A percentile compares a stretch with the other conserved stretches of the same genome.
These are phyloP conservation scores for Beaufortia kweichowensis DNA, from an alignment of 2,113 vertebrate genomes.

Conservation along the genomic window DNA sequence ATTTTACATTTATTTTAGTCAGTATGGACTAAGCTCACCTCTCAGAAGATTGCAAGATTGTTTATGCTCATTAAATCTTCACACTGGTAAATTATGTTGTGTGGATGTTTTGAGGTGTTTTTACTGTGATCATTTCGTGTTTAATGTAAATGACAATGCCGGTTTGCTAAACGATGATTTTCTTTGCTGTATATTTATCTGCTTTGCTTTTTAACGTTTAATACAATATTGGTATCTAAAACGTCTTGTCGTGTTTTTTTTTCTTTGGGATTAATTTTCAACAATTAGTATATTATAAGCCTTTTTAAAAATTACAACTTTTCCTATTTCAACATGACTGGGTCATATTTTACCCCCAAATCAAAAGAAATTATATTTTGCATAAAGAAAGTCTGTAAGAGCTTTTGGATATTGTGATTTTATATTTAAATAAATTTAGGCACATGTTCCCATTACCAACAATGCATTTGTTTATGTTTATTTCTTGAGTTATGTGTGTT, in stretches of 20 bases:
- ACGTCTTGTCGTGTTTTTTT: neutral
- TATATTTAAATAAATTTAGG: neutral
- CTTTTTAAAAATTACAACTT: neutral
- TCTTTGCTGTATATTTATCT: neutral
- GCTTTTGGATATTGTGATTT: neutral
- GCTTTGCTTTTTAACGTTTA: neutral
- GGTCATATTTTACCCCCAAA: neutral
- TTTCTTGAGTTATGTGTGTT: too few relatives aligned
- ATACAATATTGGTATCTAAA: neutral
- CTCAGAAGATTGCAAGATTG: slow-evolving; percentile 20
- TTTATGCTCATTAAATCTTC: slow-evolving; percentile 35
- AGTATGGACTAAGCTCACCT: neutral
- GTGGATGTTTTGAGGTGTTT: neutral
- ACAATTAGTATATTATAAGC: too few relatives aligned
- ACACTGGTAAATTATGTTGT: neutral
- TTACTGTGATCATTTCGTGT: neutral
- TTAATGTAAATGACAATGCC: slow-evolving; percentile 8
- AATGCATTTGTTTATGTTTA: neutral
- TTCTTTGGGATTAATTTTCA: neutral
- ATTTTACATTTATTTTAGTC: neutral
- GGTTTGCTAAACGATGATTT: neutral
- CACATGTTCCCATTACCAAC: neutral
- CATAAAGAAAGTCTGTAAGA: too few relatives aligned
- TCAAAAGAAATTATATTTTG: too few relatives aligned
- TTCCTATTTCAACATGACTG: neutral